Conservation (phyloP, 2,113 vertebrate genomes). For the Cavia porcellus region DNA sequence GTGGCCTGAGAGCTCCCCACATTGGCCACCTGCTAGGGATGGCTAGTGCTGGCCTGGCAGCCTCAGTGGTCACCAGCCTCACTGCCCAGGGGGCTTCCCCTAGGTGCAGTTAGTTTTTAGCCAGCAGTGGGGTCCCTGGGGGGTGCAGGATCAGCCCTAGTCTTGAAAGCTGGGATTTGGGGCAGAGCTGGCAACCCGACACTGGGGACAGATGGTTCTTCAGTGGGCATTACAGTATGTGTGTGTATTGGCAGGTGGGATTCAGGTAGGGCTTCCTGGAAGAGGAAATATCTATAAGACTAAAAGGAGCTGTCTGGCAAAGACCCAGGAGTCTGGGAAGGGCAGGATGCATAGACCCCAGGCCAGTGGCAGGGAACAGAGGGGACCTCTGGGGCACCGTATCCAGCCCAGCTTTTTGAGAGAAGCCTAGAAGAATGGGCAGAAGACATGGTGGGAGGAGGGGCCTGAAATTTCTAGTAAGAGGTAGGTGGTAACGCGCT, state of each 20-base stretch:
- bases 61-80: not conserved
- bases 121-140: not conserved
- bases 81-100: not conserved
- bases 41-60: not conserved
- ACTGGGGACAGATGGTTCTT: no score
- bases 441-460: not conserved
- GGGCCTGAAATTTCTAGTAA: not conserved
- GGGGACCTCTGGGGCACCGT: not conserved
- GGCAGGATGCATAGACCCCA: not conserved
- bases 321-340: no score
- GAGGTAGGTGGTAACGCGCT: not conserved
- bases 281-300: no score
- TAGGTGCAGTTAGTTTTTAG: not conserved
- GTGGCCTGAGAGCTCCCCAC: not conserved
- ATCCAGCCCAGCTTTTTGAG: rapidly evolving
- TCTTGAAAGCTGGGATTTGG: not conserved
- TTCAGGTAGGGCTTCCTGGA: no score
- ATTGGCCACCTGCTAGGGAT: not conserved
- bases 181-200: no score
- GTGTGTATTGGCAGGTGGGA: no score
- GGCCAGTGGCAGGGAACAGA: not conserved
- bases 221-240: no score
- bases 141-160: not conserved
- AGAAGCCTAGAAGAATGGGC: not conserved
- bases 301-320: no score